phyloP scores from a whole-genome alignment of 2,113 vertebrate genomes.

The Illadopsis cleaveri region DNA sequence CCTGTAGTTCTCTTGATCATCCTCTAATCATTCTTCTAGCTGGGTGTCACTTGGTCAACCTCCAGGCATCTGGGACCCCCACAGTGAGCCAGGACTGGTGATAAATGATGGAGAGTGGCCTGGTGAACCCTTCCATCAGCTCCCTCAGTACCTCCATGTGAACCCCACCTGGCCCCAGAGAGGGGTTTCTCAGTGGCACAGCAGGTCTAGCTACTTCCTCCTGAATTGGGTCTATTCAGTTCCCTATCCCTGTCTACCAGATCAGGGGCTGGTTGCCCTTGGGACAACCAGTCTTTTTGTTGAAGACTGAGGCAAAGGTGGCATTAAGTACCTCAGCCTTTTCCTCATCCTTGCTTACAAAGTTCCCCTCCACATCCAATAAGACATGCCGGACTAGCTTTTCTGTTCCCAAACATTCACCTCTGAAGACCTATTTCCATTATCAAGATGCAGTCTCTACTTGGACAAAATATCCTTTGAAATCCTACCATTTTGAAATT shows the following conservation, averaged over 20 bases:
- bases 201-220: no score
- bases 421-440: slow-evolving; percentile 1
- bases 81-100: background rate
- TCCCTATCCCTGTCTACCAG: background rate
- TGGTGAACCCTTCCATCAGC: background rate
- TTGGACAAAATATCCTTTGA: background rate
- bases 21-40: background rate
- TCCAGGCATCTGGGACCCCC: background rate
- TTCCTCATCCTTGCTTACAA: background rate
- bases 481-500: background rate
- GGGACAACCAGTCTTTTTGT: background rate
- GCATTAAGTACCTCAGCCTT: background rate
- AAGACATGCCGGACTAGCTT: slow-evolving; percentile 14
- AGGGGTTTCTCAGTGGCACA: background rate
- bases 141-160: background rate
- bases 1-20: background rate
- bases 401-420: slow-evolving; percentile 13
- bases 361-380: background rate
- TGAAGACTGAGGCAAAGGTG: background rate
- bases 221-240: background rate
- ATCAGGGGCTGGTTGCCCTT: background rate
- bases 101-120: background rate
- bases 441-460: slow-evolving; percentile 1
- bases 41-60: background rate
- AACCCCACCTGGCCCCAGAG: background rate